Conservation (phyloP, 1,140 invertebrate species). For the Aradophagus sp. region DNA sequence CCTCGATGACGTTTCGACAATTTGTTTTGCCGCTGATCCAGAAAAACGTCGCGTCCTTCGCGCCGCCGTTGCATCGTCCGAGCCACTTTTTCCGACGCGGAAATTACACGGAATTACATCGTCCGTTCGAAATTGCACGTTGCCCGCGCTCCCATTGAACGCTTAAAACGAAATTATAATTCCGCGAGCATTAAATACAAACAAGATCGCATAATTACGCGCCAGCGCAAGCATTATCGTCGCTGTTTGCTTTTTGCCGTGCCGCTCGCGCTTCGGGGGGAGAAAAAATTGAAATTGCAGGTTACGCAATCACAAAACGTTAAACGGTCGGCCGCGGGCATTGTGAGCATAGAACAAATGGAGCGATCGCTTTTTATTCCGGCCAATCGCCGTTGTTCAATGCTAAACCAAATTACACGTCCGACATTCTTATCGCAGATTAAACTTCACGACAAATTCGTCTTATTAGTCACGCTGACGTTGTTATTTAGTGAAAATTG, state of each 20-base stretch:
- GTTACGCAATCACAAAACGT: conserved; percentile 40
- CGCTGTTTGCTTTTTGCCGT: conserved; percentile 29
- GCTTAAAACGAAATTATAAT: conserved; percentile 25
- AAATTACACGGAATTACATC: conserved; percentile 16
- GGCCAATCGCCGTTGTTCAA: conserved; percentile 16
- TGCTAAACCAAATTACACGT: conserved; percentile 36
- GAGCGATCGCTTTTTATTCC: conserved; percentile 34
- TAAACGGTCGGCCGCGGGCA: conserved; percentile 29
- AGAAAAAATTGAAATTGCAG: conserved; percentile 34
- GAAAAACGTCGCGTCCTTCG: background rate
- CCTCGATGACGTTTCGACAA: conserved; percentile 6
- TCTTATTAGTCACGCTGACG: conserved; percentile 4
- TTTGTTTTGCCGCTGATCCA: conserved; percentile 10
- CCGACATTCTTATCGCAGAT: conserved; percentile 32
- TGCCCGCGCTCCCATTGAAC: conserved; percentile 11
- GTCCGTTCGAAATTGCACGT: conserved; percentile 25
- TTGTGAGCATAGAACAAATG: conserved; percentile 39
- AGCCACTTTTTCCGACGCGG: background rate
- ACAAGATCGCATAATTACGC: conserved; percentile 38
- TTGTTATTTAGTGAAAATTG: no score
- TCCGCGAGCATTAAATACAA: conserved; percentile 34
- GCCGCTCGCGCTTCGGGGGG: background rate
- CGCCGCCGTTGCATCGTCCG: background rate
- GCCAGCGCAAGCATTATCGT: conserved; percentile 25
- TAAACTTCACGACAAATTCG: conserved; percentile 22